Conservation (phyloP, 2,888 invertebrate species). For the Caenorhabditis drosophilae region DNA sequence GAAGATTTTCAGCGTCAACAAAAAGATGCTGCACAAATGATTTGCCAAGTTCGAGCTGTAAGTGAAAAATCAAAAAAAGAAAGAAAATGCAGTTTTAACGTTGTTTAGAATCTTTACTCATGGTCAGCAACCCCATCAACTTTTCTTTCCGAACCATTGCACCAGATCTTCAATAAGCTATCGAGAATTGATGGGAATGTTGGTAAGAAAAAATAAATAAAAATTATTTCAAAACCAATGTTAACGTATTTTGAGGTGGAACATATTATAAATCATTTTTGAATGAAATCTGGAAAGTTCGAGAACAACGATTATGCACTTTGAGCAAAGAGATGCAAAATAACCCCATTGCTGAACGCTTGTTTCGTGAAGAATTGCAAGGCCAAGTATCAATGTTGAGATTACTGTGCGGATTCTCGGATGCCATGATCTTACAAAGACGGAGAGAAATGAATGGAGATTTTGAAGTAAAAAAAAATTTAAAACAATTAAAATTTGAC, state of each 20-base stretch:
- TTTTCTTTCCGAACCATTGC: conserved; percentile 30
- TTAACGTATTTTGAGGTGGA: conserved; percentile 21
- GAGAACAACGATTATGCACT: conserved; percentile 11
- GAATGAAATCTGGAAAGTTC: conserved; percentile 20
- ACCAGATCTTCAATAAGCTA: conserved; percentile 28
- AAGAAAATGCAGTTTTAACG: too few relatives aligned
- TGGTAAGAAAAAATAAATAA: conserved; percentile 9
- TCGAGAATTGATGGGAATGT: conserved; percentile 23
- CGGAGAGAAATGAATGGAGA: too few relatives aligned
- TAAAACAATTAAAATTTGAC: background rate
- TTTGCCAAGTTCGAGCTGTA: conserved; percentile 20
- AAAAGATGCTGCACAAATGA: conserved; percentile 26
- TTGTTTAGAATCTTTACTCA: conserved; percentile 14
- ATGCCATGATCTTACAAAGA: conserved; percentile 6
- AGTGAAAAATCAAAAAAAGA: too few relatives aligned
- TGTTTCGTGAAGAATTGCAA: conserved; percentile 20
- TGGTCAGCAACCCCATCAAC: conserved; percentile 24
- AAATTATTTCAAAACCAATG: background rate
- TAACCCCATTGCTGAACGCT: background rate
- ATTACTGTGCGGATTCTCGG: conserved; percentile 16
- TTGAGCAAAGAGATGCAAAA: too few relatives aligned
- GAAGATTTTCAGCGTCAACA: conserved; percentile 1
- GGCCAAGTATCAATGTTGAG: conserved; percentile 21
- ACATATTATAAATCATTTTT: conserved; percentile 17
- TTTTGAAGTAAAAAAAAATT: too few relatives aligned